Evolutionary conservation across 2,113 vertebrate genomes (phyloP).

Genomic region (Chunga burmeisteri): DNA sequence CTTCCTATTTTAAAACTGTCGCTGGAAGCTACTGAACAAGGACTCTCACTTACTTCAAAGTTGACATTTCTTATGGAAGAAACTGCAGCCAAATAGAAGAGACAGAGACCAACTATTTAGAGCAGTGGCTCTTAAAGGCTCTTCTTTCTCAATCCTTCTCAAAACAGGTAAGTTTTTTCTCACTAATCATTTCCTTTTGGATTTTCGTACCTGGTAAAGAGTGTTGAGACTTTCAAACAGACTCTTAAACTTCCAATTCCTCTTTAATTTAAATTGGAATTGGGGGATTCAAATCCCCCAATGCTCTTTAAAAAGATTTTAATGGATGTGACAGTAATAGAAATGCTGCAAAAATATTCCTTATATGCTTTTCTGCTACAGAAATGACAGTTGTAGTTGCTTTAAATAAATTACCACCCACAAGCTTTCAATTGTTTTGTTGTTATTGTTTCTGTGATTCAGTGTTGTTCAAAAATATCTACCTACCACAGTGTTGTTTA

Average conservation of each 20-base stretch:
- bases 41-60: neutral
- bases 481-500: neutral
- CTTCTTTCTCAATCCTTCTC: neutral
- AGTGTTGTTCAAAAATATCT: neutral
- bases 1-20: neutral
- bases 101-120: neutral
- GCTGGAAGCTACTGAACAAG: neutral
- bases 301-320: neutral
- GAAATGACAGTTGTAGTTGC: neutral
- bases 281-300: neutral
- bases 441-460: neutral
- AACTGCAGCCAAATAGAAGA: neutral
- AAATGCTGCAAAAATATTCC: neutral
- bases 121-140: neutral
- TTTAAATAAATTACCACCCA: neutral
- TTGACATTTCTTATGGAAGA: neutral
- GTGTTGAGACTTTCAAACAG: neutral
- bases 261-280: neutral
- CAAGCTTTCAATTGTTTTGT: neutral
- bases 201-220: neutral
- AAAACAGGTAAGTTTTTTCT: neutral
- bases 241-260: neutral
- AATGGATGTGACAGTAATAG: neutral
- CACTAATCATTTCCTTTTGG: neutral
- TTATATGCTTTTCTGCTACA: neutral